phyloP scores from a whole-genome alignment of 1,140 invertebrate species.

The Drosophila jambulina region DNA sequence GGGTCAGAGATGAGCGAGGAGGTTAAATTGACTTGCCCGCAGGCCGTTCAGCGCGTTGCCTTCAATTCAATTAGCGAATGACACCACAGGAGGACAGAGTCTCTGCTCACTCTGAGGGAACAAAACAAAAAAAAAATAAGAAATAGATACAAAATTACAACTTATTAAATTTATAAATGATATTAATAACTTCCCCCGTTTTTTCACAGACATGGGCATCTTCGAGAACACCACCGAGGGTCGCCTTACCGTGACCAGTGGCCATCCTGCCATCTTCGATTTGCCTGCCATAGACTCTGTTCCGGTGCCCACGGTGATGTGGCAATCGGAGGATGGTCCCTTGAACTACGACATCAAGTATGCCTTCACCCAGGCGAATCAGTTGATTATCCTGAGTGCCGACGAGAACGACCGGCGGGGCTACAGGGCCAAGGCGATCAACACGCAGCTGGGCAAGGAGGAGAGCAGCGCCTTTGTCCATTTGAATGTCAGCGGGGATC shows the following conservation, averaged over 20 bases:
- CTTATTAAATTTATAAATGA: background rate
- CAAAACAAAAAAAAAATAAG: background rate
- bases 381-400: constrained; percentile 92
- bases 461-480: constrained; percentile 93
- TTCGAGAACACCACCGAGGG: constrained; percentile 91
- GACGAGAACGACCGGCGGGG: constrained; percentile 90
- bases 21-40: constrained; percentile 52
- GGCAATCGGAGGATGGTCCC: constrained; percentile 91
- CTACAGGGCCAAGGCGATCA: constrained; percentile 93
- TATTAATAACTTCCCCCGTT: background rate
- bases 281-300: constrained; percentile 93
- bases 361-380: constrained; percentile 89
- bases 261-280: constrained; percentile 92
- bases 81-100: constrained; percentile 27
- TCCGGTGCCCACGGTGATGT: constrained; percentile 92
- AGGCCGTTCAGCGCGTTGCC: constrained; percentile 27
- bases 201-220: constrained; percentile 91
- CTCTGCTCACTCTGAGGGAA: background rate
- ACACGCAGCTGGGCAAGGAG: constrained; percentile 94
- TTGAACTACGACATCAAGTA: constrained; percentile 93
- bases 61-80: constrained; percentile 55
- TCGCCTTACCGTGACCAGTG: constrained; percentile 89
- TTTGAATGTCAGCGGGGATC: constrained; percentile 90
- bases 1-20: constrained; percentile 29
- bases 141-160: background rate